phyloP scores from a whole-genome alignment of 2,888 invertebrate species.

The Saturnia pavonia region DNA sequence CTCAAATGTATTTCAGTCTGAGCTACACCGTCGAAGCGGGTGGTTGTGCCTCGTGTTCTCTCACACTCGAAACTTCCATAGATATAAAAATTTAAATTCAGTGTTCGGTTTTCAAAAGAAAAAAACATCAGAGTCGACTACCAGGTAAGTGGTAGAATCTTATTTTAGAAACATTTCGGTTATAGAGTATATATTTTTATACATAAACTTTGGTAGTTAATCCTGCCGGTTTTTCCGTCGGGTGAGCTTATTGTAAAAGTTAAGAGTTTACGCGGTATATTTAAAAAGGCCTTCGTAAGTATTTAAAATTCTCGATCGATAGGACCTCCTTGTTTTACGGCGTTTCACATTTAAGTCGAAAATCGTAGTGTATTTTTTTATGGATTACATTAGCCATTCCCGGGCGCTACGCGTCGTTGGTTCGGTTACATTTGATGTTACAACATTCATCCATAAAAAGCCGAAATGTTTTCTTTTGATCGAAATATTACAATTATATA shows the following conservation, averaged over 20 bases:
- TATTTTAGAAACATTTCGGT: conserved; percentile 44
- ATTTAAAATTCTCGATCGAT: conserved; percentile 39
- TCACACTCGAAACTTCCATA: conserved; percentile 26
- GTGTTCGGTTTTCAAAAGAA: conserved; percentile 44
- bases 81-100: conserved; percentile 47
- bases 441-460: neutral
- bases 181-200: conserved; percentile 41
- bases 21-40: conserved; percentile 38
- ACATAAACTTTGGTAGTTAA: conserved; percentile 61
- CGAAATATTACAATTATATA: neutral
- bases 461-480: neutral
- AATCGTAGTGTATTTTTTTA: neutral
- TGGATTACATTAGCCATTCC: neutral
- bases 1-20: conserved; percentile 48
- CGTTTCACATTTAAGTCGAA: neutral
- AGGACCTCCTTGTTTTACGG: conserved; percentile 18
- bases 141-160: conserved; percentile 45
- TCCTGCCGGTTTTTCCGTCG: conserved; percentile 42
- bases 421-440: neutral
- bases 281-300: conserved; percentile 41
- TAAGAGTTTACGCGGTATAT: conserved; percentile 35
- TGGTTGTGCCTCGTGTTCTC: conserved; percentile 34
- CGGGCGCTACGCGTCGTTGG: neutral
- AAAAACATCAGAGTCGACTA: conserved; percentile 21
- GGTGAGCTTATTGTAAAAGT: conserved; percentile 71